These are phyloP conservation scores for Bubo scandiacus DNA, from an alignment of 2,113 vertebrate species.

Conservation along the genomic window DNA sequence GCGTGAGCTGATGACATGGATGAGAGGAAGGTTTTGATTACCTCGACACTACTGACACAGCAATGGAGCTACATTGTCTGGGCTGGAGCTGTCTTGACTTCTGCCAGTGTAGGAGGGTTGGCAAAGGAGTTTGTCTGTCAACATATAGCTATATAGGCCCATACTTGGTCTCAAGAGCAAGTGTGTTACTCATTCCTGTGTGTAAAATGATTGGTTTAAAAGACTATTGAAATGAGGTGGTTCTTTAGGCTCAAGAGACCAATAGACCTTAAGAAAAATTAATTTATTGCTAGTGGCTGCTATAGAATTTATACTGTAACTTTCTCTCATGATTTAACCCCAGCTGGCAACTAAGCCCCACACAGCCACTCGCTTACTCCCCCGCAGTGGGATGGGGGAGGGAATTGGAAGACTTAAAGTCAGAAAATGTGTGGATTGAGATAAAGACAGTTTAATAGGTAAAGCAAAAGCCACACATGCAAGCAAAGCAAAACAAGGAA, in stretches of 20 bases:
- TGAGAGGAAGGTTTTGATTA: background rate
- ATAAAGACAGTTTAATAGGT: too few relatives aligned
- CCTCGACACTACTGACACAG: accelerated
- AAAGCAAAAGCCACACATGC: too few relatives aligned
- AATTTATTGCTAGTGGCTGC: background rate
- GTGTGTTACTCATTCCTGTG: background rate
- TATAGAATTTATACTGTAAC: background rate
- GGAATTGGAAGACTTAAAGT: too few relatives aligned
- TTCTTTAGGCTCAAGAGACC: background rate
- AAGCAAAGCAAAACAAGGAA: too few relatives aligned
- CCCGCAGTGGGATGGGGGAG: too few relatives aligned
- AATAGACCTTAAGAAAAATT: background rate
- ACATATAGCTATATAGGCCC: background rate
- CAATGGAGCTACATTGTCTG: background rate
- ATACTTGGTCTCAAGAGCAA: background rate
- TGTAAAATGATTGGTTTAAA: background rate
- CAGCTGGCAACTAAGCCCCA: too few relatives aligned
- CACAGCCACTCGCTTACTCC: too few relatives aligned
- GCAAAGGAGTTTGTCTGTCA: background rate
- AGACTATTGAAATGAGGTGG: background rate
- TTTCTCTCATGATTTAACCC: background rate
- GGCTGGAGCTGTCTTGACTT: background rate
- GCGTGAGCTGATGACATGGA: background rate
- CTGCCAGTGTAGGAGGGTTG: background rate
- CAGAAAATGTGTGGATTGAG: too few relatives aligned